Percentiles rank a stretch among this genome's conserved stretches.
Conservation (phyloP, 2,113 vertebrate genomes). For the Crocuta crocuta region DNA sequence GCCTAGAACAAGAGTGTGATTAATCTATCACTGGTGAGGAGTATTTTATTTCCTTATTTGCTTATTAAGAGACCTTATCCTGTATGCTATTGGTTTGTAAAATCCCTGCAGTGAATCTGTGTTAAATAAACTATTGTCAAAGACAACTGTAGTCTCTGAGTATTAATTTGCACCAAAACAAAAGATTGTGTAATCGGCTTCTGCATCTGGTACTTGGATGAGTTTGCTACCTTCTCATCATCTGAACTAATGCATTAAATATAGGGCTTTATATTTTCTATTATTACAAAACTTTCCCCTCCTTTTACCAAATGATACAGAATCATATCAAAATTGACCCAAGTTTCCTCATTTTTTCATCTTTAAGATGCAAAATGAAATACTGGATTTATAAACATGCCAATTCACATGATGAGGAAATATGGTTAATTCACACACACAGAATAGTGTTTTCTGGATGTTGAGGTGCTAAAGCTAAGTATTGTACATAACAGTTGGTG, state of each 20-base stretch:
- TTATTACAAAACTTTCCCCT: not conserved
- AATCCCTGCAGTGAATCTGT: not conserved
- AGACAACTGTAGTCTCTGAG: not conserved
- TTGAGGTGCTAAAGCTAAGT: not conserved
- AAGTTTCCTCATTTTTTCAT: constrained; percentile 38
- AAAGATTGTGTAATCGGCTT: constrained; percentile 8
- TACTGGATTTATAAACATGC: not conserved
- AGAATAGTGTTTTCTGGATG: not conserved
- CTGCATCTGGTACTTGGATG: not conserved
- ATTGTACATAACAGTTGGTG: not conserved
- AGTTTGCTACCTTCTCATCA: not conserved
- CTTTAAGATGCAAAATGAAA: not conserved
- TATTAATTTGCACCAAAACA: not conserved
- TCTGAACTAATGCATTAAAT: constrained; percentile 63
- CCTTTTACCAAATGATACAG: not conserved
- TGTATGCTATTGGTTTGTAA: not conserved
- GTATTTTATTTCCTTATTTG: not conserved
- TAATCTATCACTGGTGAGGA: not conserved
- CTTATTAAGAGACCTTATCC: not conserved
- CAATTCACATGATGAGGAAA: not conserved
- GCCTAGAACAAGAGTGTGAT: not conserved
- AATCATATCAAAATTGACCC: not conserved
- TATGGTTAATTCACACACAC: not conserved
- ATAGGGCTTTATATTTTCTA: not conserved
- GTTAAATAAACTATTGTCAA: not conserved